phyloP scores from a whole-genome alignment of 2,888 invertebrate species.

The Caenorhabditis angaria region DNA sequence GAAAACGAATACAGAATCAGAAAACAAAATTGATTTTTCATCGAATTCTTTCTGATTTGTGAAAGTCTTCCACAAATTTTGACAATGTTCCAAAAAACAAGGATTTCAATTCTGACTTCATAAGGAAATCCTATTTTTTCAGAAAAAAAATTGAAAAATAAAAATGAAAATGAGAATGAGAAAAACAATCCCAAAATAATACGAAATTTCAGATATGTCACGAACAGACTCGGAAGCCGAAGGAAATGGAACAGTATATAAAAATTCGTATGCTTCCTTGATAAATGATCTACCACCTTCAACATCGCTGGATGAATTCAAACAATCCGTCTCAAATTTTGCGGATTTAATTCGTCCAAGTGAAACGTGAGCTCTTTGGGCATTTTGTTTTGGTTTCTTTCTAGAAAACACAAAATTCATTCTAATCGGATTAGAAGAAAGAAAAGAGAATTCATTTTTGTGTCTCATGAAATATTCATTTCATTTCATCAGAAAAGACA shows the following conservation, averaged over 20 bases:
- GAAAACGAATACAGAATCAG: too few species aligned
- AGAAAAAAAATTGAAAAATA: not conserved
- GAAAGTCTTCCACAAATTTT: too few species aligned
- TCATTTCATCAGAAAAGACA: slow-evolving; percentile 4
- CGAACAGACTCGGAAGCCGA: slow-evolving; percentile 39
- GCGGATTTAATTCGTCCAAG: slow-evolving; percentile 25
- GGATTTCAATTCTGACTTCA: too few species aligned
- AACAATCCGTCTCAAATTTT: slow-evolving; percentile 25
- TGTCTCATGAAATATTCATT: slow-evolving; percentile 2
- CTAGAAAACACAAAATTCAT: not conserved
- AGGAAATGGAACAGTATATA: slow-evolving; percentile 25
- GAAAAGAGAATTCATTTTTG: not conserved
- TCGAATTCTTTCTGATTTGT: too few species aligned
- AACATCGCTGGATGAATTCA: slow-evolving; percentile 42
- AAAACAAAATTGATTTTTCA: too few species aligned
- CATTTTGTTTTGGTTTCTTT: too few species aligned
- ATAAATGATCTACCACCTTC: slow-evolving; percentile 36
- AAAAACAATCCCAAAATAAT: not conserved
- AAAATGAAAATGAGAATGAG: not conserved
- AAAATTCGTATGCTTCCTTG: slow-evolving; percentile 46
- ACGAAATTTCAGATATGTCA: slow-evolving; percentile 28
- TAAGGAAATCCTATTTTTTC: too few species aligned
- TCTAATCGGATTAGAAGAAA: not conserved
- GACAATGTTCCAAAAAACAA: too few species aligned
- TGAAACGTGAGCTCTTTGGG: slow-evolving; percentile 35